A percentile compares a stretch with the other conserved stretches of the same genome.
These are phyloP conservation scores for Aurelia sp. DNA, from an alignment of 30 jellyfish, hydroid and myxozoan species.

Conservation along the genomic window DNA sequence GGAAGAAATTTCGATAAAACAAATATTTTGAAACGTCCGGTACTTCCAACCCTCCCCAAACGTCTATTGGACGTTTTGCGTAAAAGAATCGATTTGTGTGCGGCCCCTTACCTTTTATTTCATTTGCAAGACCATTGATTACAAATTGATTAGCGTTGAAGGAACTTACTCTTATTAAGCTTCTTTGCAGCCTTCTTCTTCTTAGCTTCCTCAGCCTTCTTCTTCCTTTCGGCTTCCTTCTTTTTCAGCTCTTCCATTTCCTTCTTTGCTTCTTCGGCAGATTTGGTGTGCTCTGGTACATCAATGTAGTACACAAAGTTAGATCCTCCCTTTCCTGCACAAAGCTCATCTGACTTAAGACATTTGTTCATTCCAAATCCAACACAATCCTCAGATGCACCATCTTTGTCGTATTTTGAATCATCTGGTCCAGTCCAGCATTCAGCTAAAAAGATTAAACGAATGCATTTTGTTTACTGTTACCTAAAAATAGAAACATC, in stretches of 20 bases:
- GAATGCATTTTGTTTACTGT: neutral
- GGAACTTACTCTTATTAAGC: slow-evolving; percentile 70
- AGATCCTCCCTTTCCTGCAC: slow-evolving; percentile 94
- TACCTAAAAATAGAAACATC: neutral
- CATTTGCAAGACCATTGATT: too few species aligned
- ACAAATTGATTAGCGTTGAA: too few species aligned
- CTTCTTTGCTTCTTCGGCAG: slow-evolving; percentile 85
- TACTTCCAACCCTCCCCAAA: too few species aligned
- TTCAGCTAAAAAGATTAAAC: slow-evolving; percentile 72
- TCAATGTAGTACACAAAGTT: slow-evolving; percentile 97
- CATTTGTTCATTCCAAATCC: slow-evolving; percentile 89
- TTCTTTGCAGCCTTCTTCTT: slow-evolving; percentile 78
- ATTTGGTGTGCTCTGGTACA: slow-evolving; percentile 92
- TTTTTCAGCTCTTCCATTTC: slow-evolving; percentile 84
- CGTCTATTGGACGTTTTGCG: too few species aligned
- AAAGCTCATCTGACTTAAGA: slow-evolving; percentile 61
- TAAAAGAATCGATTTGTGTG: too few species aligned
- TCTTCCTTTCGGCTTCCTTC: slow-evolving; percentile 73
- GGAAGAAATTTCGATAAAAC: too few species aligned
- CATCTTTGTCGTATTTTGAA: slow-evolving; percentile 94
- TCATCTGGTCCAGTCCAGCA: slow-evolving; percentile 99
- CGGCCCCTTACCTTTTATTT: too few species aligned
- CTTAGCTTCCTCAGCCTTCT: slow-evolving; percentile 74
- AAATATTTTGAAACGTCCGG: too few species aligned
- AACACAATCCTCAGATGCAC: slow-evolving; percentile 91